These are phyloP conservation scores for Capitella teleta DNA, from an alignment of 1,140 invertebrate species.

Conservation along the genomic window DNA sequence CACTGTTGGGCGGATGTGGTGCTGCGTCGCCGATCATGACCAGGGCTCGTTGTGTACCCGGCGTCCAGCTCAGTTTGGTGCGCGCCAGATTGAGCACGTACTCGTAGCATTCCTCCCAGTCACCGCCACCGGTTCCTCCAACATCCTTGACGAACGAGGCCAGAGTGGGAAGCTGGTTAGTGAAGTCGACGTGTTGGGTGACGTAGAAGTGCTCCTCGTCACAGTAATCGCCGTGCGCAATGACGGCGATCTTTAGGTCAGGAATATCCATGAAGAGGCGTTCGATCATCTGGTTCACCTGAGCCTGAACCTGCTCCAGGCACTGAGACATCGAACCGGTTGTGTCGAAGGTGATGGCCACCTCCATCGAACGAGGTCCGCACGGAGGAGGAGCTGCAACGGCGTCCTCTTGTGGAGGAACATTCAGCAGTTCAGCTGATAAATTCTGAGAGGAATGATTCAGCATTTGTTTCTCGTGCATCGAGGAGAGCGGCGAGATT, in stretches of 20 bases:
- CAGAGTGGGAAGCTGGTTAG: neutral
- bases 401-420: too few relatives aligned
- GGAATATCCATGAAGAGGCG: too few relatives aligned
- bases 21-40: constrained; percentile 27
- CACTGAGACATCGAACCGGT: too few relatives aligned
- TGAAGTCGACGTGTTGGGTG: constrained; percentile 17
- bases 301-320: too few relatives aligned
- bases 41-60: constrained; percentile 22
- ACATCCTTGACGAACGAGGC: neutral
- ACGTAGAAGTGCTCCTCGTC: constrained; percentile 22
- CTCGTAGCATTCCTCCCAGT: constrained; percentile 3
- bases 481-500: too few relatives aligned
- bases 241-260: constrained; percentile 23
- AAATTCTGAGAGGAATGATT: too few relatives aligned
- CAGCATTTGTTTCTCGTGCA: too few relatives aligned
- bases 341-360: too few relatives aligned
- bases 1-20: constrained; percentile 21
- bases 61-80: constrained; percentile 13
- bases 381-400: too few relatives aligned
- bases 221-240: constrained; percentile 33
- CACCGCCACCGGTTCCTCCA: neutral
- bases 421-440: too few relatives aligned
- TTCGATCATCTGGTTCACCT: too few relatives aligned
- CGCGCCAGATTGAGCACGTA: neutral
- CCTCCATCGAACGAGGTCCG: too few relatives aligned